Evolutionary conservation across 2,888 invertebrate species (phyloP).

Genomic region (Cheilosia scutellata): DNA sequence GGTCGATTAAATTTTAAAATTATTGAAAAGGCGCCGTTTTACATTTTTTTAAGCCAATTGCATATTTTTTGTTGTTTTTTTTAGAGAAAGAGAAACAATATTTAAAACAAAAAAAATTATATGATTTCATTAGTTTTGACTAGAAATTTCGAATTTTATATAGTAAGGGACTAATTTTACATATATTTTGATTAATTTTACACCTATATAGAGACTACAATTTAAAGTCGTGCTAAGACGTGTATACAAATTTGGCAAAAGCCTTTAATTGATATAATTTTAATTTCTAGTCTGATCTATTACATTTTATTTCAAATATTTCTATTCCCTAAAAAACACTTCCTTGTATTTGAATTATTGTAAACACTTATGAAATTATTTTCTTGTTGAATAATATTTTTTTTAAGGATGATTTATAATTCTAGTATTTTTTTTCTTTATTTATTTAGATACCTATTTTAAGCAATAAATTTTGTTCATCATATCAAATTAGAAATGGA

Average conservation of each 20-base stretch:
- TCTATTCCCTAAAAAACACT: constrained; percentile 67
- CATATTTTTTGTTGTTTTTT: background rate
- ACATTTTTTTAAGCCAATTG: constrained; percentile 37
- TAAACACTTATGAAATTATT: constrained; percentile 64
- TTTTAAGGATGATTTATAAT: background rate
- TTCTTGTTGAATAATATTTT: constrained; percentile 35
- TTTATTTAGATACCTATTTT: background rate
- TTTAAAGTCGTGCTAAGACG: constrained; percentile 73
- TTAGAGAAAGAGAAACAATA: background rate
- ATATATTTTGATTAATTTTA: constrained; percentile 33
- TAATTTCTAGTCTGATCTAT: constrained; percentile 41
- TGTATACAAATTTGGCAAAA: constrained; percentile 74
- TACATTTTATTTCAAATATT: constrained; percentile 51
- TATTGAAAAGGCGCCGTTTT: constrained; percentile 12
- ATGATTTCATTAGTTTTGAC: background rate
- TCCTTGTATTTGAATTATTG: constrained; percentile 71
- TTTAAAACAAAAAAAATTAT: constrained; percentile 6
- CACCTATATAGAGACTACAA: constrained; percentile 56
- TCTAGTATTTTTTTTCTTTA: background rate
- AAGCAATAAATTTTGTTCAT: background rate
- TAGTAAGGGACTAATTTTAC: background rate
- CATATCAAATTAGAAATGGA: background rate
- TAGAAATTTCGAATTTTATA: constrained; percentile 32
- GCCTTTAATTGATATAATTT: constrained; percentile 68
- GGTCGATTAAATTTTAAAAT: constrained; percentile 40